These are phyloP conservation scores for Apostichopus californicus DNA, from an alignment of 35 echinoderm and acorn worm species.

Conservation along the genomic window DNA sequence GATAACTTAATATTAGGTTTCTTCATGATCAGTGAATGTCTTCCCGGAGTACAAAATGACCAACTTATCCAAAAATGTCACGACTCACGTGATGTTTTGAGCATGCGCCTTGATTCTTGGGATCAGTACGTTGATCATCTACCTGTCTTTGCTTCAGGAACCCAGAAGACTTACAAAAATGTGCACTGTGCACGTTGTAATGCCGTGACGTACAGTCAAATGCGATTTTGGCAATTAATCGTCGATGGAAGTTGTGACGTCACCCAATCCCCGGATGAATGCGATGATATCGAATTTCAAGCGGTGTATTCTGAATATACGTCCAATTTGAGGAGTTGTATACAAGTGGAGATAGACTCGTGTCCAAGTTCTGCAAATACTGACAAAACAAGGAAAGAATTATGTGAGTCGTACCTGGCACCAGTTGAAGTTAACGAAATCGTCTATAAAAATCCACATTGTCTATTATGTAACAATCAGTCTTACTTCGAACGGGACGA, in stretches of 20 bases:
- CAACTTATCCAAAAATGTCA: neutral
- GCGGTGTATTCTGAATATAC: neutral
- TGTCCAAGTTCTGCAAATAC: neutral
- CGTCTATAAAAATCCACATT: constrained; percentile 43
- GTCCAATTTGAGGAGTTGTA: neutral
- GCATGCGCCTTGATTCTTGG: neutral
- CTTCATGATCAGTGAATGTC: constrained; percentile 34
- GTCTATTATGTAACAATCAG: constrained; percentile 25
- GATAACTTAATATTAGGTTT: neutral
- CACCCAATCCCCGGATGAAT: neutral
- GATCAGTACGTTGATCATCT: constrained; percentile 26
- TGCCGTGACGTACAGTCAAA: neutral
- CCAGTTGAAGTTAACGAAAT: neutral
- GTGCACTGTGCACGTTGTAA: neutral
- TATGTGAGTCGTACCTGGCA: constrained; percentile 13
- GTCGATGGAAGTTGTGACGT: neutral
- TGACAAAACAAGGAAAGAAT: neutral
- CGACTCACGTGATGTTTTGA: neutral
- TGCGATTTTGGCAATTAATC: constrained; percentile 38
- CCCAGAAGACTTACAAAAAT: constrained; percentile 42
- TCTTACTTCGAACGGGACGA: neutral
- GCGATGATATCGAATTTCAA: neutral
- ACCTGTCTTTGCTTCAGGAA: constrained; percentile 11
- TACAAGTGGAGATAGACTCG: neutral
- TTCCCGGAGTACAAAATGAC: neutral